phyloP scores from a whole-genome alignment of 2,113 vertebrate genomes.

The Circaetus gallicus region DNA sequence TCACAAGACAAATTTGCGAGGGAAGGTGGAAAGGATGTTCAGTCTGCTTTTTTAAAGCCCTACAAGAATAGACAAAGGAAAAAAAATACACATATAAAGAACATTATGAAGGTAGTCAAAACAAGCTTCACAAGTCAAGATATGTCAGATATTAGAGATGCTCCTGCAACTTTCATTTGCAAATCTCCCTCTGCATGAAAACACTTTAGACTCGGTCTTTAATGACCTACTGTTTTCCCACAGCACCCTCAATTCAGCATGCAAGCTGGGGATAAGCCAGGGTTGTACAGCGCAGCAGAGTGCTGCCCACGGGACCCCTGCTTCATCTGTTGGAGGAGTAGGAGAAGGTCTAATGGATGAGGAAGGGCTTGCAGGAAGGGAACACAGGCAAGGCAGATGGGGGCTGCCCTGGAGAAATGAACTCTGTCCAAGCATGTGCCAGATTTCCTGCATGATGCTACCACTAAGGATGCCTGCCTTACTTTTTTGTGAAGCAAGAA shows the following conservation, averaged over 20 bases:
- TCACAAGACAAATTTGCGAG: not conserved
- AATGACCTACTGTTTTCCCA: not conserved
- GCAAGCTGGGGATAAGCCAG: not conserved
- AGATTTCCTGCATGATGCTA: not conserved
- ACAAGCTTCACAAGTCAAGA: not conserved
- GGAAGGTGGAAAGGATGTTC: not conserved
- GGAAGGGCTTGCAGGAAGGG: not conserved
- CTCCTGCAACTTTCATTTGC: not conserved
- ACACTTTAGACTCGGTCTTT: not conserved
- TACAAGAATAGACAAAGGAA: not conserved
- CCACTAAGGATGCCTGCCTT: not conserved
- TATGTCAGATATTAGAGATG: not conserved
- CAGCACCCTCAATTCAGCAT: not conserved
- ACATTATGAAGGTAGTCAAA: not conserved
- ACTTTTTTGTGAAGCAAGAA: not conserved
- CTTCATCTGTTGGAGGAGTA: not conserved
- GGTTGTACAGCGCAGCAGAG: not conserved
- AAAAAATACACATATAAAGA: not conserved
- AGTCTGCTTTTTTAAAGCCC: not conserved
- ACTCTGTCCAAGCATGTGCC: not conserved
- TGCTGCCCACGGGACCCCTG: accelerated
- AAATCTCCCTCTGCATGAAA: not conserved
- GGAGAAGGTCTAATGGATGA: not conserved
- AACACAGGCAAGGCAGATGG: not conserved
- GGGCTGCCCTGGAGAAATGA: not conserved